Base-by-base conservation (phyloP, 2,888 invertebrate genomes). In the Campopleginae sp. region DNA sequence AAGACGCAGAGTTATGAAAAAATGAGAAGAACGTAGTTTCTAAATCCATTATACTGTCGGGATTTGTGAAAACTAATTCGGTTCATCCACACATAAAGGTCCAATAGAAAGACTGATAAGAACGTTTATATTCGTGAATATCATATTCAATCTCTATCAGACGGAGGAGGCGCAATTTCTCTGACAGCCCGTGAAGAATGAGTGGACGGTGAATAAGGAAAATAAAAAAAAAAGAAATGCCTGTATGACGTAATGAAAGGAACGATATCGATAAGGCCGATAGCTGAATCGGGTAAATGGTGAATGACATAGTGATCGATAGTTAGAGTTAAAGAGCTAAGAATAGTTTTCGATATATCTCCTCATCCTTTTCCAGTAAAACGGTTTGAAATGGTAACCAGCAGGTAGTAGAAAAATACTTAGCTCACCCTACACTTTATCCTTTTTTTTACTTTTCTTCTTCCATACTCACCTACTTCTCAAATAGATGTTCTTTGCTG, bases 331-430 rank as follows among this genome's bases (percentile, higher is more conserved):
- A 33, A 65, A 38, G n/a, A 38, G 33, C 38, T 4, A 23, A 44
- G 2, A 66, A 44, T 23, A 19, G 42, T 66, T 66, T 10, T 66
- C 19, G 23, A 23, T 66, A 42, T 19, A 66, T 42, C 66, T 42
- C 19, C 19, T 19, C 33, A 14, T 38, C 23, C 23, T 23, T 44
- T 23, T 14, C 6, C 1, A n/a, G 66, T 23, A 38, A 66, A 66
- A 66, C 23, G 44, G 23, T 66, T 66, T 12, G 42, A 44, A 19
- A 12, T 19, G 10, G 19, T 14, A 66, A 66, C 44, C 66, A 44
- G 66, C 42, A 66, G 66, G 66, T 44, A 38, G 38, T 65, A 33
- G n/a, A 38, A 38, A 65, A 65, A 38, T 65, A 19, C 33, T 65
- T n/a, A 38, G n/a, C 8, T 38, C 33, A 38, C 33, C 19, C 65